Evolutionary conservation across 2,888 invertebrate genomes (phyloP).

Genomic region (Drosophila paramelanica): DNA sequence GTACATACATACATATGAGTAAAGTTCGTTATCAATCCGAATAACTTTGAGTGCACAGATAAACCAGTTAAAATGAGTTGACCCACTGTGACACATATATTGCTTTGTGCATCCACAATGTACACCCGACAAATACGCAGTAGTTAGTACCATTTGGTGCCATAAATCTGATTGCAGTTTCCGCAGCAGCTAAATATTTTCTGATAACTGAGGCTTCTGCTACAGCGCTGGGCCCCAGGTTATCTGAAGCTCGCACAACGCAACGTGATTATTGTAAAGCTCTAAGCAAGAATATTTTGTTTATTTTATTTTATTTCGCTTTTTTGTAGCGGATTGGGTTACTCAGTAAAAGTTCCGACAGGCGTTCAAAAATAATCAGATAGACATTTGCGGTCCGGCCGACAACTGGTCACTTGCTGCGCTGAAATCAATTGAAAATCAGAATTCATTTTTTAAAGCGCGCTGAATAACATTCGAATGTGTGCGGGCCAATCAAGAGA

Average conservation of each 20-base stretch:
- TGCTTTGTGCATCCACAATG: conserved; percentile 3
- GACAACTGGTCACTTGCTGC: conserved; percentile 25
- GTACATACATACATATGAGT: conserved; percentile 7
- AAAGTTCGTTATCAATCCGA: conserved; percentile 38
- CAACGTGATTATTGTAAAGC: conserved; percentile 49
- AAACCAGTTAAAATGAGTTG: conserved; percentile 13
- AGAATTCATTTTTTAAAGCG: conserved; percentile 36
- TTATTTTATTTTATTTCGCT: not conserved
- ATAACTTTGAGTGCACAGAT: conserved; percentile 15
- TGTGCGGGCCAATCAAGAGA: conserved; percentile 5
- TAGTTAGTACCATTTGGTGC: conserved; percentile 8
- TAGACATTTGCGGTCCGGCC: conserved; percentile 13
- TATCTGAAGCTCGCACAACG: conserved; percentile 37
- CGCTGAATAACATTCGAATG: conserved; percentile 14
- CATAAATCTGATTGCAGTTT: conserved; percentile 25
- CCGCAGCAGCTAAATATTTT: conserved; percentile 33
- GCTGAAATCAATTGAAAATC: conserved; percentile 56
- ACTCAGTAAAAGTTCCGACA: conserved; percentile 34
- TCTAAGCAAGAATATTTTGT: conserved; percentile 15
- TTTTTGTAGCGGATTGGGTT: conserved; percentile 10
- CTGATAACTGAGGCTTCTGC: conserved; percentile 23
- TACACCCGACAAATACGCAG: conserved; percentile 12
- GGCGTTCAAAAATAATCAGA: conserved; percentile 15
- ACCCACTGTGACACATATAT: conserved; percentile 1
- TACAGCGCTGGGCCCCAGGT: conserved; percentile 18